Evolutionary conservation across 2,888 invertebrate species (phyloP), one percentile per base, ranked within the genome.

Genomic region (Hyposoter didymator): DNA sequence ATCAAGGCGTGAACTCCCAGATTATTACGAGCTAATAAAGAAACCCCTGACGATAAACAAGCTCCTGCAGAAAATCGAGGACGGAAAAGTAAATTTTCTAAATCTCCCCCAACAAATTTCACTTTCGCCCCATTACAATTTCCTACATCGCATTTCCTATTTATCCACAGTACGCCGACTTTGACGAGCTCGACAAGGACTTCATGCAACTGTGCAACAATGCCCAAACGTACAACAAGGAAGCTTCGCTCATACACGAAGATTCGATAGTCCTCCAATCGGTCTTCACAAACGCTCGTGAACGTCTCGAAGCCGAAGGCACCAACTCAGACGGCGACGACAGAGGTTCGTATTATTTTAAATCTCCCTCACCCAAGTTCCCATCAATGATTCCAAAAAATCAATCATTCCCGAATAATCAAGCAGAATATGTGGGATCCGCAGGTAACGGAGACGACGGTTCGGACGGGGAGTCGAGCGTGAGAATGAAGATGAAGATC

Each of bases 221-320:
- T 94, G 99, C 99, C 5, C 99, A 99, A 94, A 97, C 97, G 6
- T 99, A 99, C 94, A 99, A 99, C 93, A 98, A 99, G 92, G 99
- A 99, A 94, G 97, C 97, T 8, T 99, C 99, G 0, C 94, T 99
- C 78, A 99, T 99, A 88, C 98, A 99, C 94, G 98, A 98, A 92
- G 99, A 99, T 94, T 99, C 99, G 0, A 98, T 99, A 87, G 98
- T 99, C 1, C 95, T 99, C 87, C 98, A 99, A 90, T 97, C 97
- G 84, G 97, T 97, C 0, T 98, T 98, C 89, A 95, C 96, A 1
- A 95, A 95, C 88, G 96, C 96, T 0, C 94, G 96, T 67, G 95
- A 95, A 83, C 94, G 96, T 69, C 93, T 96, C 10, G 95, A 95
- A 91, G 93, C 94, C 45, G 94, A 94, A 73, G 93, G 93, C 47